Conservation (phyloP, 1,140 invertebrate genomes). For the Eumaeus atala region DNA sequence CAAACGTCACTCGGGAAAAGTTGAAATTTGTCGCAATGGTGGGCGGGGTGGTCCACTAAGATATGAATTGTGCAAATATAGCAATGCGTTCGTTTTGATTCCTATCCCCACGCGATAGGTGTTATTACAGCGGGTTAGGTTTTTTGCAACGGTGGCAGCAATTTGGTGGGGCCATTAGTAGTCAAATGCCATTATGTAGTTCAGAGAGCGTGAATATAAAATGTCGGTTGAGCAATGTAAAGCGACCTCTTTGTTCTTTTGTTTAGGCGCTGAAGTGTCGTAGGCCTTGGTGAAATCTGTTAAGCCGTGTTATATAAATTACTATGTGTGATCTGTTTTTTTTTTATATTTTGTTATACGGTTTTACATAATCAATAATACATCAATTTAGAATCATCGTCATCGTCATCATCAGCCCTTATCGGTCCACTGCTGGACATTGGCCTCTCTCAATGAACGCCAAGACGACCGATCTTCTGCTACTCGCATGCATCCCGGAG, state of each 20-base stretch:
- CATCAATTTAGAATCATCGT: too few relatives aligned
- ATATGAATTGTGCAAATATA: slow-evolving; percentile 20
- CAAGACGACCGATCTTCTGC: too few relatives aligned
- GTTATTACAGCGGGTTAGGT: slow-evolving; percentile 5
- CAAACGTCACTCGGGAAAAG: slow-evolving; percentile 31
- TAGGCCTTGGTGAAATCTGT: slow-evolving; percentile 44
- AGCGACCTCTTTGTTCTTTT: slow-evolving; percentile 55
- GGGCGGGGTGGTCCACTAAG: slow-evolving; percentile 47
- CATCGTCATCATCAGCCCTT: too few relatives aligned
- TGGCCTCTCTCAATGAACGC: too few relatives aligned
- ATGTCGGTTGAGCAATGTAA: slow-evolving; percentile 55
- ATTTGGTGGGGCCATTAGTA: slow-evolving; percentile 54
- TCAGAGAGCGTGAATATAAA: slow-evolving; percentile 53
- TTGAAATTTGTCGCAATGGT: slow-evolving; percentile 50
- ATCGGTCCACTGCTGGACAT: too few relatives aligned
- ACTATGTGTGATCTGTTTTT: too few relatives aligned
- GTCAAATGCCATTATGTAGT: slow-evolving; percentile 48
- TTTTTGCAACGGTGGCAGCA: slow-evolving; percentile 17
- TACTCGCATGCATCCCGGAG: too few relatives aligned
- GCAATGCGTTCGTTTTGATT: not conserved
- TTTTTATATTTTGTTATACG: too few relatives aligned
- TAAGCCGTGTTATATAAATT: slow-evolving; percentile 1
- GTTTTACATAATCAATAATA: too few relatives aligned
- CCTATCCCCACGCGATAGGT: slow-evolving; percentile 15
- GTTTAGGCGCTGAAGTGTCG: slow-evolving; percentile 46